phyloP scores from a whole-genome alignment of 2,113 vertebrate genomes.

The Aspidoscelis tigris region DNA sequence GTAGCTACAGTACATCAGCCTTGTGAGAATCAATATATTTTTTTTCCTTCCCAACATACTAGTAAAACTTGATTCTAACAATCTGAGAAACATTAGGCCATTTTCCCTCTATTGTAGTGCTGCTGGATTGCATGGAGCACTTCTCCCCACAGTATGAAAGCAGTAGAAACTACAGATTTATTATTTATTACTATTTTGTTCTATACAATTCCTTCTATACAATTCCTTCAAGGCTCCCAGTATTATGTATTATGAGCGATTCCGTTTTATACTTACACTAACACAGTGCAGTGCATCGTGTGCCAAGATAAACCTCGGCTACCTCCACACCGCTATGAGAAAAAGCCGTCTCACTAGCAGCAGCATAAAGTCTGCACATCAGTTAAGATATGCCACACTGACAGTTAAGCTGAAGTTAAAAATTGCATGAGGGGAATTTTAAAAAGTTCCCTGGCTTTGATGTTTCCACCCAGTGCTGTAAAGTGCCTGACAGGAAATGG shows the following conservation, averaged over 20 bases:
- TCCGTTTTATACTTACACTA: not conserved
- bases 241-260: not conserved
- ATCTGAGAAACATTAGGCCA: not conserved
- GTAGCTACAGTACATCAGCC: slow-evolving; percentile 57
- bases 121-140: not conserved
- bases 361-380: not conserved
- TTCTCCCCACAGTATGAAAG: not conserved
- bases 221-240: not conserved
- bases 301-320: not conserved
- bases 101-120: not conserved
- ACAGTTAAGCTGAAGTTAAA: not conserved
- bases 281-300: not conserved
- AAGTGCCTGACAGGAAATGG: too few relatives aligned
- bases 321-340: not conserved
- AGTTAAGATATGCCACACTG: not conserved
- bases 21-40: slow-evolving; percentile 38
- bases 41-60: not conserved
- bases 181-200: not conserved
- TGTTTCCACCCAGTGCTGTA: too few relatives aligned
- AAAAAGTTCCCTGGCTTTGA: too few relatives aligned
- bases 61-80: slow-evolving; percentile 34
- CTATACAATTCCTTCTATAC: too few relatives aligned
- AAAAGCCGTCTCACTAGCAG: too few relatives aligned
- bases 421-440: too few relatives aligned
- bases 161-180: slow-evolving; percentile 11